Evolutionary conservation across 2,888 invertebrate species (phyloP), one percentile per base, ranked within the genome.

Genomic region (Pseudolycoriella hygida): DNA sequence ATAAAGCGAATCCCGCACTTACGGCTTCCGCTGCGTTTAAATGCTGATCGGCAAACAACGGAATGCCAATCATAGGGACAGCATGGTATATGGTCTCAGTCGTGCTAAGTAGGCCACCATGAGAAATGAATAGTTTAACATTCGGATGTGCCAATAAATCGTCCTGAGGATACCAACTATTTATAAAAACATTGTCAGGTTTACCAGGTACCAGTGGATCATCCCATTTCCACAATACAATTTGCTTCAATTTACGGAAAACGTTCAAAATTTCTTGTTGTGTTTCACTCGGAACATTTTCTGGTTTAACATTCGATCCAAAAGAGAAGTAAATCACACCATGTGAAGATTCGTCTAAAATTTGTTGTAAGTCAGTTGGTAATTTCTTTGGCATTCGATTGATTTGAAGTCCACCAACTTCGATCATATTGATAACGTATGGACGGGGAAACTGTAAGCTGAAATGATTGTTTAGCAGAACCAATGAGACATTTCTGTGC

Each of bases 21-120:
- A 59, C 63, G 2, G 68, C 66, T 10, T 60, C 59, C 1, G 55
- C 61, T 56, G 70, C 67, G 48, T 72, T 72, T 15, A 66, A 50
- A 44, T 63, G 60, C 53, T 73, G 72, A 55, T 73, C 72, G 0
- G 60, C 67, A 47, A 67, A 67, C 15, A 72, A 57, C 0, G 72
- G 72, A 42, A 72, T 62, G 2, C 68, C 69, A 14, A 71, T 53
- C 14, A 69, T 53, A 0, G 70, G 70, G 15, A 64, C 65, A 15
- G 67, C 68, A 49, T 67, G 61, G 42, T 67, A 66, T 42, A 69
- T 55, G 1, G 68, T 60, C 49, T 70, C 70, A 3, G 34, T 34
- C n/a, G 64, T 64, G 50, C 69, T 68, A 12, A 69, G 52, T 6
- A 69, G 49, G 1, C 69, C 70, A 2, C 69, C 69, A 41, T 70